Evolutionary conservation across 1,140 invertebrate genomes (phyloP).

Genomic region (Lithobius niger): DNA sequence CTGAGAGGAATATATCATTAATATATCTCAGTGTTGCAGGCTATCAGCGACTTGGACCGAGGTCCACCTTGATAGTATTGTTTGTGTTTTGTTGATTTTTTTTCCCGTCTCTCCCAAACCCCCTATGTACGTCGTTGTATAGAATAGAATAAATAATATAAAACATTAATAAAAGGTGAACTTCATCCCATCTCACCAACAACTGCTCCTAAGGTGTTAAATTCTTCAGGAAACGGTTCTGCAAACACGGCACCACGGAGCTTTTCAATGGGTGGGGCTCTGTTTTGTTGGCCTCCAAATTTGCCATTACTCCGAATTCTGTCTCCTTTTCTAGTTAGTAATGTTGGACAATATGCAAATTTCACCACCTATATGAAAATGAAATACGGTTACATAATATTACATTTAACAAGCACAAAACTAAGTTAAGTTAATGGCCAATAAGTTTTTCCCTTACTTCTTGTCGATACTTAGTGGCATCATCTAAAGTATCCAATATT

Average conservation of each 20-base stretch:
- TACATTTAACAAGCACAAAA: neutral
- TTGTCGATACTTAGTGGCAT: conserved; percentile 30
- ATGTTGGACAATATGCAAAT: conserved; percentile 32
- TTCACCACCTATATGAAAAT: conserved; percentile 27
- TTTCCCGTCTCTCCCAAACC: too few species aligned
- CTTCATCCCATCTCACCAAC: too few species aligned
- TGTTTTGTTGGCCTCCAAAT: conserved; percentile 34
- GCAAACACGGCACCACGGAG: conserved; percentile 31
- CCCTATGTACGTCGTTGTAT: too few species aligned
- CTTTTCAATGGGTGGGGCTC: conserved; percentile 31
- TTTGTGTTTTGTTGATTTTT: too few species aligned
- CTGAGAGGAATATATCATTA: too few species aligned
- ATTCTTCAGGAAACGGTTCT: conserved; percentile 25
- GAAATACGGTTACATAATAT: neutral
- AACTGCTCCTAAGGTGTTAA: conserved; percentile 22
- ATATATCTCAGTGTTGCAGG: too few species aligned
- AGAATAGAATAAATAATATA: too few species aligned
- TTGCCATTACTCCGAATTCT: conserved; percentile 33
- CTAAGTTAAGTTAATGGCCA: neutral
- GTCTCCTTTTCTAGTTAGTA: conserved; percentile 30
- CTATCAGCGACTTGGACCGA: too few species aligned
- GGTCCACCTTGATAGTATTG: too few species aligned
- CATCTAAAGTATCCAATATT: conserved; percentile 28
- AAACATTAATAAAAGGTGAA: too few species aligned
- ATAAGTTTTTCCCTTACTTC: conserved; percentile 22